Conservation (phyloP, 2,113 vertebrate species). For the Oreochromis tanganicae region DNA sequence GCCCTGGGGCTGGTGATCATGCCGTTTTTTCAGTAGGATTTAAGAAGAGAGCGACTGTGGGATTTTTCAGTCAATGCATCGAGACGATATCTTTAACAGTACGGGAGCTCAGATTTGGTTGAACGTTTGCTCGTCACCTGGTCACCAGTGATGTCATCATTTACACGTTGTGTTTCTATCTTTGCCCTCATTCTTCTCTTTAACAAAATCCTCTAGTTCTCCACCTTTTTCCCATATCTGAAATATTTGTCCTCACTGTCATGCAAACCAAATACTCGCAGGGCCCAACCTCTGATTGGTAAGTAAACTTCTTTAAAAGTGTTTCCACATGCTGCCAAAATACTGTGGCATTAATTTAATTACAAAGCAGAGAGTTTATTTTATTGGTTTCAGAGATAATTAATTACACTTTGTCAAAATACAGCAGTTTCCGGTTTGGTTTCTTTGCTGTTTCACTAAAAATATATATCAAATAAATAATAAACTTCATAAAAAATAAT, state of each 20-base stretch:
- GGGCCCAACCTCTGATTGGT: not conserved
- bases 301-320: not conserved
- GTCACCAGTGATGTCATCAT: not conserved
- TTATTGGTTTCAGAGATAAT: not conserved
- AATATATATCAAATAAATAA: not conserved
- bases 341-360: not conserved
- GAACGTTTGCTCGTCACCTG: not conserved
- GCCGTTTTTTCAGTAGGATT: not conserved
- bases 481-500: not conserved
- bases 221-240: not conserved
- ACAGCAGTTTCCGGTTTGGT: accelerated
- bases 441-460: not conserved
- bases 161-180: not conserved
- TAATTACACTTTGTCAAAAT: not conserved
- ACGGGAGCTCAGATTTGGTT: not conserved
- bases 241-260: accelerated
- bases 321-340: not conserved
- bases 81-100: accelerated
- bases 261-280: not conserved
- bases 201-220: not conserved
- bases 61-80: not conserved
- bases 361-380: not conserved
- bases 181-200: not conserved
- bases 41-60: accelerated
- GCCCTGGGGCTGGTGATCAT: not conserved